Conservation (phyloP, 2,797 vertebrate species). For the Kryptolebias ocellatus region DNA sequence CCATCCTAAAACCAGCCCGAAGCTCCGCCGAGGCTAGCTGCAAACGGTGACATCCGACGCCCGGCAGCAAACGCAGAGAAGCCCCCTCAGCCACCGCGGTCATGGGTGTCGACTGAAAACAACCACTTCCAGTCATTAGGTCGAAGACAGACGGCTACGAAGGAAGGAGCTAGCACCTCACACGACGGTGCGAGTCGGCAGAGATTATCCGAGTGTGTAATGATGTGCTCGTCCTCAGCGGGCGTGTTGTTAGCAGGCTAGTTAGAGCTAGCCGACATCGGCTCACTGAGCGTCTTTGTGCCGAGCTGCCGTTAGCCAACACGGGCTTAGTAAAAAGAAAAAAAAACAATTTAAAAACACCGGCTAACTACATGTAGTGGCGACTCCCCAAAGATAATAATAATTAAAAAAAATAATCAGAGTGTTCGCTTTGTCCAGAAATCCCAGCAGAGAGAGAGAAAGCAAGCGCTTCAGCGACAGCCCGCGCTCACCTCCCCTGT, state of each 20-base stretch:
- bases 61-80: conserved; percentile 5
- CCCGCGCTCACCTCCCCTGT: conserved; percentile 65
- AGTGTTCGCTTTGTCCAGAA: conserved; percentile 24
- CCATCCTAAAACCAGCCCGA: conserved; percentile 46
- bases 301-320: conserved; percentile 35
- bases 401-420: conserved; percentile 1
- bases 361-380: not conserved
- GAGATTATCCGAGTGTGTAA: conserved; percentile 46
- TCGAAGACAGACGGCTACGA: conserved; percentile 8
- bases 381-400: conserved; percentile 14
- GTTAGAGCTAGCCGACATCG: conserved; percentile 54
- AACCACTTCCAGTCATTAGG: not conserved
- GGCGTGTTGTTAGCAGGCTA: conserved; percentile 67
- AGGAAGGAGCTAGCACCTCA: conserved; percentile 11
- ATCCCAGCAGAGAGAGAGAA: conserved; percentile 30
- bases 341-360: conserved; percentile 14
- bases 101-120: conserved; percentile 37
- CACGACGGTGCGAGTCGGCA: conserved; percentile 24
- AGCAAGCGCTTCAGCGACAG: conserved; percentile 44
- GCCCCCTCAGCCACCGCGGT: conserved; percentile 9
- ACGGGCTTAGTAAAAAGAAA: not conserved
- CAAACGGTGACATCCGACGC: conserved; percentile 29
- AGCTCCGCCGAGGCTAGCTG: conserved; percentile 40
- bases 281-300: conserved; percentile 71
- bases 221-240: conserved; percentile 58